Percentiles rank a stretch among this genome's conserved stretches.
Evolutionary conservation across 2,113 vertebrate species (phyloP).

Genomic region (Chlamydotis undulata): DNA sequence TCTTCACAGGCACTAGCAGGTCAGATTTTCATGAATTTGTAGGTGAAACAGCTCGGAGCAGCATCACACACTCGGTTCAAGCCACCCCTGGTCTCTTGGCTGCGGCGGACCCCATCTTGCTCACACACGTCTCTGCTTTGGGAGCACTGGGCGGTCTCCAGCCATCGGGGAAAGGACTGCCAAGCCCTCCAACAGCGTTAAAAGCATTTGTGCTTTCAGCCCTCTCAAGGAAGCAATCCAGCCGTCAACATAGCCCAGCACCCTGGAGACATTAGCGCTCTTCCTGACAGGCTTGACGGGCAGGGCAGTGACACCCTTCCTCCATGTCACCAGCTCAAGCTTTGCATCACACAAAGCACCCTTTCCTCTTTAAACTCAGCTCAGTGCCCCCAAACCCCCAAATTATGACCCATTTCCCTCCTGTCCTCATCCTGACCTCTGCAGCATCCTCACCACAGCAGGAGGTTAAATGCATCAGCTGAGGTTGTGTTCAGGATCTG

Average conservation of each 20-base stretch:
- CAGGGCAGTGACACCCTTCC: no score
- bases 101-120: neutral
- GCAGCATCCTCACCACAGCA: neutral
- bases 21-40: neutral
- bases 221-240: neutral
- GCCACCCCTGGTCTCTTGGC: neutral
- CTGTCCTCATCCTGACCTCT: neutral
- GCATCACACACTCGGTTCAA: neutral
- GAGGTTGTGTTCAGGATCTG: rapidly evolving
- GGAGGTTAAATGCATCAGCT: neutral
- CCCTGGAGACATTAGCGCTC: neutral
- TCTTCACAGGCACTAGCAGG: neutral
- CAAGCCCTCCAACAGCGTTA: neutral
- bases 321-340: neutral
- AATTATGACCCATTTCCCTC: neutral
- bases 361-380: neutral
- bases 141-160: rapidly evolving
- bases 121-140: neutral
- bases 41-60: neutral
- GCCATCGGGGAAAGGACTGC: neutral
- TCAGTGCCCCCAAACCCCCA: rapidly evolving
- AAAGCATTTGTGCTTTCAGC: neutral
- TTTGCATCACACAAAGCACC: neutral
- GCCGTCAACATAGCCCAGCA: neutral
- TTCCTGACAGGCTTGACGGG: neutral